Percentiles rank a stretch among this genome's conserved stretches.
phyloP scores from a whole-genome alignment of 2,113 vertebrate genomes.

The Panurus biarmicus region DNA sequence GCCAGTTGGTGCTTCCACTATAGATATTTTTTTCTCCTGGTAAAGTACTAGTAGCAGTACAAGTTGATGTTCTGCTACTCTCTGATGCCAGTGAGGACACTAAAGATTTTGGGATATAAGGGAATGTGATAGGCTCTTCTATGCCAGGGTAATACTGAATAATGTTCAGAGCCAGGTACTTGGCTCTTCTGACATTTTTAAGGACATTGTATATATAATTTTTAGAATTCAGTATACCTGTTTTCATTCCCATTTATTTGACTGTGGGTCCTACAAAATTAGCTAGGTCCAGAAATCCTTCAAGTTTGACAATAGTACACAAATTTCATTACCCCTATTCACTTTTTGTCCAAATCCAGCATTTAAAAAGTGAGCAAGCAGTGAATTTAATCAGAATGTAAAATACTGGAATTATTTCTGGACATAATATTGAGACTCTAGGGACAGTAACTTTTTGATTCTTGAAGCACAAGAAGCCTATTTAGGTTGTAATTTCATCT shows the following conservation, averaged over 20 bases:
- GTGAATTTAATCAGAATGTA: background rate
- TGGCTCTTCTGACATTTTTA: background rate
- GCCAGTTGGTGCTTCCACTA: background rate
- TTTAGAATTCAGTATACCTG: background rate
- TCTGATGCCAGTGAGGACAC: background rate
- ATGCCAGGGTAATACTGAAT: background rate
- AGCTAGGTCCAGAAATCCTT: background rate
- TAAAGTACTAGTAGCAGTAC: background rate
- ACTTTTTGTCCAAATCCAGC: background rate
- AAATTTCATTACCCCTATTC: slow-evolving; percentile 1
- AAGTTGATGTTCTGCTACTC: background rate
- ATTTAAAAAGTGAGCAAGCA: slow-evolving; percentile 16
- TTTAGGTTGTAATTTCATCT: background rate
- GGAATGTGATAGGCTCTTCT: background rate
- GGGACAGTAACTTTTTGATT: background rate
- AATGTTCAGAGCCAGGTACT: background rate
- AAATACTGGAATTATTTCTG: slow-evolving; percentile 8
- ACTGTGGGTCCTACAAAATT: slow-evolving; percentile 1
- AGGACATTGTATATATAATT: background rate
- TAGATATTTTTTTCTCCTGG: background rate
- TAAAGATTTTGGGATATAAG: background rate
- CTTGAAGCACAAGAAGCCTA: background rate
- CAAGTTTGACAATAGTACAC: background rate
- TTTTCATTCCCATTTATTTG: background rate
- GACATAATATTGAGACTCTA: background rate